Percentiles rank a stretch among this genome's conserved stretches.
phyloP scores from a whole-genome alignment of 2,797 vertebrate genomes.

The Peromyscus aztecus region DNA sequence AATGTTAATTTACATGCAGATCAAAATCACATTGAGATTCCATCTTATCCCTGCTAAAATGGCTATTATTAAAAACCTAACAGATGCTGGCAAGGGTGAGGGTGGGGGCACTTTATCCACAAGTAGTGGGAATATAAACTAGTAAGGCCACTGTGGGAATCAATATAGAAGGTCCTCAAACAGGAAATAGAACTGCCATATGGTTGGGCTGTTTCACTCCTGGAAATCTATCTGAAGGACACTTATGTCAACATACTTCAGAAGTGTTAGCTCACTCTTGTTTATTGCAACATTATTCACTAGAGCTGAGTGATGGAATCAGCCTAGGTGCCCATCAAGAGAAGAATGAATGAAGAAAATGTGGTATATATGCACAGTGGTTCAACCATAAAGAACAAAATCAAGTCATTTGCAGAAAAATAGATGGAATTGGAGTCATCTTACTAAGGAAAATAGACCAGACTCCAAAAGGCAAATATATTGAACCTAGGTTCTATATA shows the following conservation, averaged over 20 bases:
- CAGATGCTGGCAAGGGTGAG: background rate
- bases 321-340: background rate
- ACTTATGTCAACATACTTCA: background rate
- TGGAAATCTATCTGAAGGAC: background rate
- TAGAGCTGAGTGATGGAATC: background rate
- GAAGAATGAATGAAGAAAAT: background rate
- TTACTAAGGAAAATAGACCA: background rate
- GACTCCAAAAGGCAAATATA: background rate
- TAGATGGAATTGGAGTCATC: background rate
- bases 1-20: conserved; percentile 22
- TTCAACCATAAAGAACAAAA: background rate
- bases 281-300: background rate
- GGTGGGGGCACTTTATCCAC: background rate
- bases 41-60: background rate
- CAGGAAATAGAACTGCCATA: background rate
- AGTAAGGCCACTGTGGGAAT: background rate
- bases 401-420: background rate
- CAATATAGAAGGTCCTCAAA: background rate
- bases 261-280: background rate
- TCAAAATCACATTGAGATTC: background rate
- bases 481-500: background rate
- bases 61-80: background rate
- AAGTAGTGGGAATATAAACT: background rate
- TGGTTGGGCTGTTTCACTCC: background rate
- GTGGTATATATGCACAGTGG: background rate